Percentiles rank a stretch among this genome's conserved stretches.
Conservation (phyloP, 2,888 invertebrate species). For the Melanophora roralis region DNA sequence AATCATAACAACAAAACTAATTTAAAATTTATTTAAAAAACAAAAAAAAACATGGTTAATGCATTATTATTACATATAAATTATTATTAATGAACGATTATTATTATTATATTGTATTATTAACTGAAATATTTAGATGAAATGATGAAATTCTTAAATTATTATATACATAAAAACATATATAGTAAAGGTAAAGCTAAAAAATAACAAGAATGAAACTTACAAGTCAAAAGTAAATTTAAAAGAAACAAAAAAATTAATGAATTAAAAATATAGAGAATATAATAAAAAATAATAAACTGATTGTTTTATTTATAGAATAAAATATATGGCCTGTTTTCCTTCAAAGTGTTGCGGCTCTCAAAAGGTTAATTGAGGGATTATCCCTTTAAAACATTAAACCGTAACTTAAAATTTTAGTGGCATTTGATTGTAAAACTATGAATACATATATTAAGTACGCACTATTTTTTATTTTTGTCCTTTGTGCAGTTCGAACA, state of each 20-base stretch:
- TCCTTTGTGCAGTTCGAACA: too few relatives aligned
- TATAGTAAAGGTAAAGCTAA: conserved; percentile 65
- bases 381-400: too few relatives aligned
- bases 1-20: conserved; percentile 11
- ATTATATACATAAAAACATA: conserved; percentile 48
- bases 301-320: conserved; percentile 46
- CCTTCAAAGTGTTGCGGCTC: too few relatives aligned
- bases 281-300: conserved; percentile 59
- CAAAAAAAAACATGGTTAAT: conserved; percentile 54
- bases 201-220: conserved; percentile 62
- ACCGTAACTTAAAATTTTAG: too few relatives aligned
- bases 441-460: too few relatives aligned
- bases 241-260: conserved; percentile 51
- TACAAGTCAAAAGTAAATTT: conserved; percentile 62
- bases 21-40: conserved; percentile 10
- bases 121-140: conserved; percentile 70
- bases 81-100: conserved; percentile 65
- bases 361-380: too few relatives aligned
- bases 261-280: conserved; percentile 64
- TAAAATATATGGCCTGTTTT: too few relatives aligned
- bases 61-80: conserved; percentile 62
- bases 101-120: conserved; percentile 68
- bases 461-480: too few relatives aligned
- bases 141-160: conserved; percentile 67
- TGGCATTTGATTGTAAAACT: too few relatives aligned